A percentile compares a stretch with the other conserved stretches of the same genome.
These are phyloP conservation scores for Silurus asotus DNA, from an alignment of 2,113 vertebrate genomes.

Conservation along the genomic window DNA sequence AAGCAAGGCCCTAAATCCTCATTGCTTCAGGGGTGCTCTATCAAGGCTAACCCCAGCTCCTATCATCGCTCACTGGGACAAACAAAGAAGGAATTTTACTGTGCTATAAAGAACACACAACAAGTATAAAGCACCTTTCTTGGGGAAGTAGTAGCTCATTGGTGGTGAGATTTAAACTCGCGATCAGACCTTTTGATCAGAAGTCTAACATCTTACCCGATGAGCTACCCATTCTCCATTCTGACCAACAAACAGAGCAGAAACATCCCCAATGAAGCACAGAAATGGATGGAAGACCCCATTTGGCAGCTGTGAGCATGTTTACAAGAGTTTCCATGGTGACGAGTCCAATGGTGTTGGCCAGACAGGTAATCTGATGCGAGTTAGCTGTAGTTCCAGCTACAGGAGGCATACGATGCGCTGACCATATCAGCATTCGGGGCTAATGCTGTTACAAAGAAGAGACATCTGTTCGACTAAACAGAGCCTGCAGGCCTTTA, in stretches of 20 bases:
- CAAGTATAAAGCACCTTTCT: too few relatives aligned
- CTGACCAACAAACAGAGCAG: not conserved
- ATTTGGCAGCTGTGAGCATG: not conserved
- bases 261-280: not conserved
- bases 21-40: too few relatives aligned
- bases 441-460: not conserved
- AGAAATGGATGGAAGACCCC: not conserved
- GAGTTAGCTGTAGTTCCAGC: not conserved
- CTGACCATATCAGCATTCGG: not conserved
- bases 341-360: not conserved
- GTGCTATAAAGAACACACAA: too few relatives aligned
- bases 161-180: too few relatives aligned
- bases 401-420: not conserved
- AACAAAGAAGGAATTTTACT: too few relatives aligned
- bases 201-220: too few relatives aligned
- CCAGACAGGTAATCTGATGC: not conserved
- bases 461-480: not conserved
- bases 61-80: too few relatives aligned
- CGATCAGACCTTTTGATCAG: too few relatives aligned
- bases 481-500: constrained; percentile 7
- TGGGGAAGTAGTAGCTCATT: too few relatives aligned
- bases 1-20: too few relatives aligned
- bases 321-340: constrained; percentile 17
- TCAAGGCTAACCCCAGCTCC: too few relatives aligned
- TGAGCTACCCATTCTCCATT: too few relatives aligned